Base-by-base conservation (phyloP, 1,140 invertebrate species). In the Caenorhabditis brenneri region DNA sequence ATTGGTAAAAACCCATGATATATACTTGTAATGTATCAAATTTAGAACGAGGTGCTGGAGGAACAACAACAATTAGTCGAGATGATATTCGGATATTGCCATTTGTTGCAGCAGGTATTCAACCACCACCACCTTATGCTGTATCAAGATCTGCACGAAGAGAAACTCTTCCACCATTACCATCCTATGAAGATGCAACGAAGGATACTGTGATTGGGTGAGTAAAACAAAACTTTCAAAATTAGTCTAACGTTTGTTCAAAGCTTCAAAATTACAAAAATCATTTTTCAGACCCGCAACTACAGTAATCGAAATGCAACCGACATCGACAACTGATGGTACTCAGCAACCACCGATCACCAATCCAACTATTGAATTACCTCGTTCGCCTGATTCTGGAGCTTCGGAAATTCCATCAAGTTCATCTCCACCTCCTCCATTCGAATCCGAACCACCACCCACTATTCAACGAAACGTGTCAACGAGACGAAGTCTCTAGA, bases 141-240 rank as follows among this genome's bases (percentile, higher is more conserved):
- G 81, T 33, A 79, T 53, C 81, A 51, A 58, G 60, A 36, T 24
- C 85, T 51, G 19, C 53, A 42, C 65, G 88, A 22, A 84, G 86
- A 55, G 89, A 90, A 78, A 82, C 83, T 22, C 80, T 90, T 24
- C 89, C 89, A 2, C 89, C 89, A 22, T 74, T 90, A 19, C 89
- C 89, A 36, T 87, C 80, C 22, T 90, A 91, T 79, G 89, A 90
- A 65, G 89, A 90, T 83, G 89, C 89, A 29, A 90, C 89, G 1
- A 90, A 90, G 79, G 69, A 88, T 58, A 88, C 88, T 46, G 82
- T 87, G 16, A 81, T 87, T 65, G 88, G 88, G 88, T 88, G 3
- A 27, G n/a, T n/a, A n/a, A n/a, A n/a, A n/a, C n/a, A n/a, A n/a
- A n/a, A n/a, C n/a, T n/a, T n/a, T 16, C 15, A 22, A 51, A 16